These are phyloP conservation scores for Xiphophorus hellerii DNA, from an alignment of 2,113 vertebrate species.

Conservation along the genomic window DNA sequence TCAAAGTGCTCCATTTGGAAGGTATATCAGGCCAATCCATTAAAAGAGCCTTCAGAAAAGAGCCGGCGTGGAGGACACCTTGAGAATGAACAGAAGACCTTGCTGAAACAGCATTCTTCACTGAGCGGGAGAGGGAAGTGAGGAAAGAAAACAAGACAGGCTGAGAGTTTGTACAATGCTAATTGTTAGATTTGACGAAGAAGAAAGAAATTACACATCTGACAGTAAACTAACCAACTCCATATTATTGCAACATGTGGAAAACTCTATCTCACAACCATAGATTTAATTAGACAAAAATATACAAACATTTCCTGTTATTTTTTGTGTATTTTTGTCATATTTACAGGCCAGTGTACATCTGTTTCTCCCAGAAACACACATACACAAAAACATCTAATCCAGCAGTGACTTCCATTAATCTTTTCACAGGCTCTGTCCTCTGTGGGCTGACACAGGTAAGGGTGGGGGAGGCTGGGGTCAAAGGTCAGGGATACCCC, in stretches of 20 bases:
- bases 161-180: slow-evolving; percentile 42
- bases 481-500: slow-evolving; percentile 60
- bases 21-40: slow-evolving; percentile 99
- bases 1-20: slow-evolving; percentile 99
- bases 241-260: not conserved
- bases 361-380: slow-evolving; percentile 19
- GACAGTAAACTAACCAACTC: slow-evolving; percentile 6
- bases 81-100: slow-evolving; percentile 99
- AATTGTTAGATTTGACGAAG: slow-evolving; percentile 45
- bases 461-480: slow-evolving; percentile 58
- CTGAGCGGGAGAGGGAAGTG: slow-evolving; percentile 31
- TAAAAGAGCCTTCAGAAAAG: slow-evolving; percentile 93
- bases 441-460: slow-evolving; percentile 72
- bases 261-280: not conserved
- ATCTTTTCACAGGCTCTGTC: slow-evolving; percentile 71
- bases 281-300: not conserved
- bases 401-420: slow-evolving; percentile 66
- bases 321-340: not conserved
- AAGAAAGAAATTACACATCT: slow-evolving; percentile 31
- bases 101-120: slow-evolving; percentile 98
- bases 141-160: slow-evolving; percentile 31
- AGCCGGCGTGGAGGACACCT: slow-evolving; percentile 97
- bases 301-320: not conserved
- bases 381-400: slow-evolving; percentile 58
- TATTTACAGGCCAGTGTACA: slow-evolving; percentile 4